phyloP scores from a whole-genome alignment of 2,888 invertebrate genomes.

The Bombylius discolor region DNA sequence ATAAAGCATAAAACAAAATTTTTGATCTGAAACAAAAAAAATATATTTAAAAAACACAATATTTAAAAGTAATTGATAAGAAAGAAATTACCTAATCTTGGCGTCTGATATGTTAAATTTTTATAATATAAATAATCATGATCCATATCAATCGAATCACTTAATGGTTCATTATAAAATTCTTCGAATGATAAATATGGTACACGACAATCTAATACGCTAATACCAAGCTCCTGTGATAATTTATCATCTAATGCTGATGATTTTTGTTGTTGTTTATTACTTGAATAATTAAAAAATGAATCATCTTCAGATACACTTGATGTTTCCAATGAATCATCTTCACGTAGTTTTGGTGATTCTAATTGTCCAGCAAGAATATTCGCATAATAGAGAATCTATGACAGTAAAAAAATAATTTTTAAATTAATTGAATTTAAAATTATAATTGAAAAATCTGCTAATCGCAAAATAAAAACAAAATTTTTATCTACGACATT shows the following conservation, averaged over 20 bases:
- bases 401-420: conserved; percentile 15
- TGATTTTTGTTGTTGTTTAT: conserved; percentile 19
- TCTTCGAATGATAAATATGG: conserved; percentile 77
- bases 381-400: conserved; percentile 79
- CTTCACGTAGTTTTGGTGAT: conserved; percentile 44
- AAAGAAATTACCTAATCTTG: conserved; percentile 17
- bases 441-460: too few relatives aligned
- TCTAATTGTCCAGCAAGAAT: conserved; percentile 73
- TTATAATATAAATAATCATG: conserved; percentile 85
- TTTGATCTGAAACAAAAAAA: conserved; percentile 25
- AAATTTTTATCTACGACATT: too few relatives aligned
- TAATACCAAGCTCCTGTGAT: conserved; percentile 60
- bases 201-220: conserved; percentile 65
- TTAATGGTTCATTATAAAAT: conserved; percentile 88
- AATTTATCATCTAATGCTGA: conserved; percentile 36
- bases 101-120: conserved; percentile 38
- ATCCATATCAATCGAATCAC: conserved; percentile 88
- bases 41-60: not conserved
- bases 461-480: too few relatives aligned
- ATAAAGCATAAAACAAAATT: conserved; percentile 82
- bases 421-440: not conserved
- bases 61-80: not conserved
- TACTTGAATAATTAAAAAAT: conserved; percentile 29
- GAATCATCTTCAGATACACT: conserved; percentile 30
- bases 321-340: conserved; percentile 26